phyloP scores from a whole-genome alignment of 2,888 invertebrate species.

The Coleophora flavipennella region DNA sequence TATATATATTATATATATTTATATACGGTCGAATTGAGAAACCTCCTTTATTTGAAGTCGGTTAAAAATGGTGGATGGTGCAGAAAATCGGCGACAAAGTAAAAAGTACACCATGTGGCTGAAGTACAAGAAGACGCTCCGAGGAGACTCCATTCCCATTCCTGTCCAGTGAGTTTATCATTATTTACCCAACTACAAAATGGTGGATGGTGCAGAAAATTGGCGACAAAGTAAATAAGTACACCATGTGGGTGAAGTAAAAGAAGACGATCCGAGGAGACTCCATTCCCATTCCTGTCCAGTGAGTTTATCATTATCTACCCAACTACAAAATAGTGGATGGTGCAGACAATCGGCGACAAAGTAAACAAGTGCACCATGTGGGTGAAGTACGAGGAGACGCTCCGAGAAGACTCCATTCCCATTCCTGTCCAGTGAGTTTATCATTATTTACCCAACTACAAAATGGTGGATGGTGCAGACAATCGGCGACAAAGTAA shows the following conservation, averaged over 20 bases:
- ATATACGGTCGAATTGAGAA: too few species aligned
- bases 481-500: constrained; percentile 85
- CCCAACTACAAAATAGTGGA: constrained; percentile 90
- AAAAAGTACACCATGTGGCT: constrained; percentile 94
- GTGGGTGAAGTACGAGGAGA: constrained; percentile 85
- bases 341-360: constrained; percentile 78
- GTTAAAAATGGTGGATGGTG: constrained; percentile 84
- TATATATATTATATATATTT: too few species aligned
- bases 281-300: constrained; percentile 78
- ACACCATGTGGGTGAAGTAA: constrained; percentile 89
- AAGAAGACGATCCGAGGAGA: constrained; percentile 70
- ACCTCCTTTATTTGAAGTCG: too few species aligned
- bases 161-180: constrained; percentile 75
- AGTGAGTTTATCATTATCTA: too few species aligned
- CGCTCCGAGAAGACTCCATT: constrained; percentile 52
- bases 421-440: constrained; percentile 79
- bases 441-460: too few species aligned
- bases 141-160: constrained; percentile 71
- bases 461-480: constrained; percentile 83
- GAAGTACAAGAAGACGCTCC: constrained; percentile 76
- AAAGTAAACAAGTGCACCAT: constrained; percentile 91
- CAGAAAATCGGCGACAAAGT: constrained; percentile 82
- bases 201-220: constrained; percentile 80
- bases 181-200: too few species aligned
- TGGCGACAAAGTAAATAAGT: constrained; percentile 89